Percentiles rank a stretch among this genome's conserved stretches.
phyloP scores from a whole-genome alignment of 2,888 invertebrate species.

The Philopedon plagiatum region DNA sequence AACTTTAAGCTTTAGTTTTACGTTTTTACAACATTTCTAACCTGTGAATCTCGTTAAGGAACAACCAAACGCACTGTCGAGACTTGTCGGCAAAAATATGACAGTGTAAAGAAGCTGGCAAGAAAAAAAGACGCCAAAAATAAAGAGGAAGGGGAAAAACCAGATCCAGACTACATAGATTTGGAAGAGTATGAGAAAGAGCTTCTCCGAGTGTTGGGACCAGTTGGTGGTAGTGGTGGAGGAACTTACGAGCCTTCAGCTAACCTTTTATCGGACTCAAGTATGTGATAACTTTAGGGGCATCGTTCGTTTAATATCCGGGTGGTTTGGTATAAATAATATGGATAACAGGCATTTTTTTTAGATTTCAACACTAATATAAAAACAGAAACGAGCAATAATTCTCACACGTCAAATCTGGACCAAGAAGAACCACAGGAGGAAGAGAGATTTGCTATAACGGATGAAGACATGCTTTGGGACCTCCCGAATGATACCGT shows the following conservation, averaged over 20 bases:
- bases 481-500: conserved; percentile 36
- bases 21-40: background rate
- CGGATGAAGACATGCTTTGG: conserved; percentile 48
- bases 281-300: background rate
- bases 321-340: no score
- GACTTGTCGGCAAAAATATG: conserved; percentile 44
- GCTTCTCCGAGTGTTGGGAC: conserved; percentile 30
- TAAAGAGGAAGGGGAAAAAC: conserved; percentile 37
- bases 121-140: conserved; percentile 44
- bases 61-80: conserved; percentile 41
- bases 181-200: conserved; percentile 46
- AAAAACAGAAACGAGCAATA: conserved; percentile 30
- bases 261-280: conserved; percentile 10
- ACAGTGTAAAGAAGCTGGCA: conserved; percentile 42
- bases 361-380: conserved; percentile 21
- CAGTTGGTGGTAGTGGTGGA: conserved; percentile 8
- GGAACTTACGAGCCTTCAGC: background rate
- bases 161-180: conserved; percentile 34
- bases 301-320: background rate
- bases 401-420: background rate
- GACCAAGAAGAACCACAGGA: conserved; percentile 14
- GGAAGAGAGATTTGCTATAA: conserved; percentile 38
- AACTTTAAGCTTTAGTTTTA: background rate
- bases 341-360: background rate
- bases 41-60: no score